Evolutionary conservation across 2,888 invertebrate genomes (phyloP).

Genomic region (Aphodius sticticus): DNA sequence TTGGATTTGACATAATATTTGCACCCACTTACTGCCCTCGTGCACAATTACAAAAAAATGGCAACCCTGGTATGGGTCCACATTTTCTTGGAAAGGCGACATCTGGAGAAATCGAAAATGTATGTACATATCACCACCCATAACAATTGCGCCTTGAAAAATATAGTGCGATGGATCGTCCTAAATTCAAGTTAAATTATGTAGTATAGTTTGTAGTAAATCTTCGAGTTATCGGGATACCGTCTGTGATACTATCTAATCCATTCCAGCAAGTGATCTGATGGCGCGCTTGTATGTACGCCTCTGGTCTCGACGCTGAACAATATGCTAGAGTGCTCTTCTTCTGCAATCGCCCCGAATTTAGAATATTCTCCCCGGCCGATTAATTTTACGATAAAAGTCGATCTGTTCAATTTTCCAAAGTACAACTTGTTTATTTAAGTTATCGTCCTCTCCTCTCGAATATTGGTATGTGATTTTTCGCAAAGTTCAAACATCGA

Average conservation of each 20-base stretch:
- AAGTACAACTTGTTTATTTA: neutral
- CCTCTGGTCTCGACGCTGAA: neutral
- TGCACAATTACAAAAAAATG: too few relatives aligned
- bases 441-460: neutral
- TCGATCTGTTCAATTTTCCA: neutral
- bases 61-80: too few relatives aligned
- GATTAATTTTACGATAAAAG: neutral
- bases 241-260: neutral
- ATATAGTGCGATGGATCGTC: neutral
- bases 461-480: neutral
- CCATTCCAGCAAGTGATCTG: neutral
- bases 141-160: too few relatives aligned
- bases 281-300: too few relatives aligned
- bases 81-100: too few relatives aligned
- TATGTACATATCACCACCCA: too few relatives aligned
- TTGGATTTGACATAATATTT: too few relatives aligned
- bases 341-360: neutral
- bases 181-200: neutral
- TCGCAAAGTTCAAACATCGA: neutral
- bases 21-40: too few relatives aligned
- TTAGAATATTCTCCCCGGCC: neutral
- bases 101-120: too few relatives aligned
- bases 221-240: neutral
- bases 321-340: conserved; percentile 4
- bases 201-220: neutral